Base-by-base conservation (phyloP, 2,113 vertebrate genomes). In the Podarcis cretensis region DNA sequence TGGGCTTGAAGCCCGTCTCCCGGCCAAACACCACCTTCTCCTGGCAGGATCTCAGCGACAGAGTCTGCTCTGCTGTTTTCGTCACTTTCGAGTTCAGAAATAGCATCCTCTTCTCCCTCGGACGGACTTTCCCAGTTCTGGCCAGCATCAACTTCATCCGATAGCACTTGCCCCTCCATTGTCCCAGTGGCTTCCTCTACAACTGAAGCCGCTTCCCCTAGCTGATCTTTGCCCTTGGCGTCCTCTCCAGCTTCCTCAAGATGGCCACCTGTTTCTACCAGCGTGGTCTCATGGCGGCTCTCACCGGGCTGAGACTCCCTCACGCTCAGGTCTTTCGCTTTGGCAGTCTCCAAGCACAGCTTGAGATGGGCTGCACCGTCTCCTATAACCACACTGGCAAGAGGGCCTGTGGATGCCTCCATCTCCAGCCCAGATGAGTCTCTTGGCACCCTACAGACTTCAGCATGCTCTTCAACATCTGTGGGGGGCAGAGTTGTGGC, bases 211-310 rank as follows among this genome's bases (percentile, higher is more conserved):
- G 71, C 85, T 8, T 12, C 14, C 30, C 30, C 12, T 5, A n/a
- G 37, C 3, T 3, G 27, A n/a, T 0, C 1, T 27, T 5, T 10
- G 13, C 25, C n/a, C 10, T 43, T 1, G 0, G 1, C 0, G 20
- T 66, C 16, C 2, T 21, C 59, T 27, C 4, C 1, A 10, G 23
- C 1, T 48, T 30, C 78, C 1, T 65, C 79, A 16, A 16, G 7
- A 13, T 6, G 13, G 12, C 59, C 30, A 7, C 35, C 21, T 2
- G 1, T n/a, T 37, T 35, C 54, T 20, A 6, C 5, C 0, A 9
- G 35, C 1, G 10, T 9, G 1, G 4, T 9, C 21, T 6, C 8
- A 10, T 5, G 40, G 68, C 1, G 4, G 30, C 3, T 30, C 6
- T 76, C 40, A 0, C 18, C 1, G 1, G n/a, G 4, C 6, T 1